Percentiles rank a stretch among this genome's conserved stretches.
These are phyloP conservation scores for Fragum sueziense DNA, from an alignment of 2,888 invertebrate species.

Conservation along the genomic window DNA sequence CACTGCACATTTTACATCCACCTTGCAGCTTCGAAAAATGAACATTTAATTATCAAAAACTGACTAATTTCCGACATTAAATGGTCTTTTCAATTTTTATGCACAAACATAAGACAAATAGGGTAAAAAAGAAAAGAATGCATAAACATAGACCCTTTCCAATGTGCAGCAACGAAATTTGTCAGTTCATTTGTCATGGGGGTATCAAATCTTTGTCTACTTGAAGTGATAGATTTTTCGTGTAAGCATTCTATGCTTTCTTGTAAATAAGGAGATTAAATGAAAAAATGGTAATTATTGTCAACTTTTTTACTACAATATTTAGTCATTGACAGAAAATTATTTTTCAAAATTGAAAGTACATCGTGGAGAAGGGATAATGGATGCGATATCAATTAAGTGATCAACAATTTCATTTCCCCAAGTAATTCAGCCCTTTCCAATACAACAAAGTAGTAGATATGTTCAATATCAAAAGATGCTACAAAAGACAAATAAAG, in stretches of 20 bases:
- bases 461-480: no score
- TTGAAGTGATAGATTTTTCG: no score
- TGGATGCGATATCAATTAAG: constrained; percentile 9
- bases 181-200: no score
- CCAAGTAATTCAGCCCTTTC: background rate
- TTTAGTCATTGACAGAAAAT: no score
- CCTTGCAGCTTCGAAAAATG: background rate
- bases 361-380: background rate
- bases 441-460: no score
- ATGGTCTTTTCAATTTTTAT: background rate
- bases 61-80: background rate
- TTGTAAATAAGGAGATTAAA: no score
- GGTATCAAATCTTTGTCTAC: no score
- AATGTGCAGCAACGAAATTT: no score
- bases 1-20: background rate
- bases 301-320: no score
- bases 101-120: background rate
- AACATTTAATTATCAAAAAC: background rate
- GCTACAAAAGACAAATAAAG: no score
- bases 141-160: background rate
- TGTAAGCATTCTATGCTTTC: no score
- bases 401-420: background rate
- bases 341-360: background rate
- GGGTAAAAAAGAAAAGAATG: background rate
- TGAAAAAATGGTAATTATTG: no score